phyloP scores from a whole-genome alignment of 2,888 invertebrate species.

The Ormyrus nitidulus region DNA sequence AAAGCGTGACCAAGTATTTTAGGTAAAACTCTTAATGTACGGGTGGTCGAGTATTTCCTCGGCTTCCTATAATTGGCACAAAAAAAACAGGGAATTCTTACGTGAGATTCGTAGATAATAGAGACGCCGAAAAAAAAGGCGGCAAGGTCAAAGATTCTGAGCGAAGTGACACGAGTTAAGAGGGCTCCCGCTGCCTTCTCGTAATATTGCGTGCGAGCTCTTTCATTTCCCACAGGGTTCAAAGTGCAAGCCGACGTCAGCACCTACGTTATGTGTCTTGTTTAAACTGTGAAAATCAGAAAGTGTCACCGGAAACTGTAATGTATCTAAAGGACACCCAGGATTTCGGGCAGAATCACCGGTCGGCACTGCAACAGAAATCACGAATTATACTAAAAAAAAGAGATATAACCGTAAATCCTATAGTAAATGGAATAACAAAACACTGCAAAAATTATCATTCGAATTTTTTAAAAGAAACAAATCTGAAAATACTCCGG shows the following conservation, averaged over 20 bases:
- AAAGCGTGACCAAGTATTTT: slow-evolving; percentile 43
- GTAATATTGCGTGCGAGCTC: slow-evolving; percentile 1
- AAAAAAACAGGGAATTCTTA: neutral
- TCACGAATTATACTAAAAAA: too few relatives aligned
- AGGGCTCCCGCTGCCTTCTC: neutral
- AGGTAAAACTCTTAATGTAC: slow-evolving; percentile 22
- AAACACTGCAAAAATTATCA: too few relatives aligned
- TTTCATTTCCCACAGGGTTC: slow-evolving; percentile 44
- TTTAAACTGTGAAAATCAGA: slow-evolving; percentile 64
- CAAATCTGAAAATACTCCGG: neutral
- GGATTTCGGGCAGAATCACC: neutral
- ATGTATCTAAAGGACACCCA: slow-evolving; percentile 52
- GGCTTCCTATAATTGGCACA: slow-evolving; percentile 40
- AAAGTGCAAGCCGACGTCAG: slow-evolving; percentile 11
- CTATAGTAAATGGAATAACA: too few relatives aligned
- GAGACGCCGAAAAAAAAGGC: slow-evolving; percentile 45
- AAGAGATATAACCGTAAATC: too few relatives aligned
- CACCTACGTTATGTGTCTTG: slow-evolving; percentile 60
- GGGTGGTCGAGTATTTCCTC: slow-evolving; percentile 43
- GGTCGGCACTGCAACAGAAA: too few relatives aligned
- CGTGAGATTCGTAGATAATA: slow-evolving; percentile 52
- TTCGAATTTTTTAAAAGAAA: too few relatives aligned
- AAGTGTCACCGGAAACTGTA: slow-evolving; percentile 30
- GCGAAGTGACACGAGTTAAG: slow-evolving; percentile 42
- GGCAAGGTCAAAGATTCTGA: slow-evolving; percentile 37